A percentile compares a stretch with the other conserved stretches of the same genome.
Conservation (phyloP, 2,797 vertebrate genomes). For the Micrastur ruficollis region DNA sequence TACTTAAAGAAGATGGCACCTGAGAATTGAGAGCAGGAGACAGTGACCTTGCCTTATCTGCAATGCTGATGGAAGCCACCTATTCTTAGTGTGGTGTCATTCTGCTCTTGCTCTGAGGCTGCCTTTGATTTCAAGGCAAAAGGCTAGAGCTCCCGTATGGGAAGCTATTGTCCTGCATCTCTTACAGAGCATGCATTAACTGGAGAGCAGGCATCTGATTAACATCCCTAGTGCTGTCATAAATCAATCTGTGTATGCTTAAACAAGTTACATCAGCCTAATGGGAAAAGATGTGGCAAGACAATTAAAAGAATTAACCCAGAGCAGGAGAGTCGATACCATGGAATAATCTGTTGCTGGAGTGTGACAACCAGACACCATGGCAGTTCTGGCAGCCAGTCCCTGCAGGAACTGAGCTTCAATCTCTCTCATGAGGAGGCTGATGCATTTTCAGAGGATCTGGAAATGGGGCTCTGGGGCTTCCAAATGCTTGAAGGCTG, state of each 20-base stretch:
- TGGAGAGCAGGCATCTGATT: constrained; percentile 40
- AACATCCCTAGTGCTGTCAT: constrained; percentile 7
- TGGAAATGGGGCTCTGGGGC: not conserved
- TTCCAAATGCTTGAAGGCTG: not conserved
- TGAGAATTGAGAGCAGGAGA: not conserved
- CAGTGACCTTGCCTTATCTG: not conserved
- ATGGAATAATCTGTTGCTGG: constrained; percentile 27
- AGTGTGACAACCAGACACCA: not conserved
- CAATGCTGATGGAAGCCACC: not conserved
- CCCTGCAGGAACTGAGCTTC: not conserved
- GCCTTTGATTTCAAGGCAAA: not conserved
- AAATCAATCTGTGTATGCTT: constrained; percentile 60
- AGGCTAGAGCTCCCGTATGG: not conserved
- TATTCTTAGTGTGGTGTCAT: not conserved
- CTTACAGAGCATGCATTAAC: not conserved
- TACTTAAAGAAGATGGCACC: constrained; percentile 27
- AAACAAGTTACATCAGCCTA: constrained; percentile 54
- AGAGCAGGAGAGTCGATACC: constrained; percentile 12
- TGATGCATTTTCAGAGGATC: not conserved
- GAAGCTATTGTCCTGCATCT: not conserved
- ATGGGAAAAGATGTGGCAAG: constrained; percentile 59
- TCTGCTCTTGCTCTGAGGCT: not conserved
- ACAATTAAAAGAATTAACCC: constrained; percentile 72
- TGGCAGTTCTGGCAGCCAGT: not conserved
- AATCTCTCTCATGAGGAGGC: not conserved